Evolutionary conservation across 1,140 invertebrate genomes (phyloP).

Genomic region (Drosophila lowei): DNA sequence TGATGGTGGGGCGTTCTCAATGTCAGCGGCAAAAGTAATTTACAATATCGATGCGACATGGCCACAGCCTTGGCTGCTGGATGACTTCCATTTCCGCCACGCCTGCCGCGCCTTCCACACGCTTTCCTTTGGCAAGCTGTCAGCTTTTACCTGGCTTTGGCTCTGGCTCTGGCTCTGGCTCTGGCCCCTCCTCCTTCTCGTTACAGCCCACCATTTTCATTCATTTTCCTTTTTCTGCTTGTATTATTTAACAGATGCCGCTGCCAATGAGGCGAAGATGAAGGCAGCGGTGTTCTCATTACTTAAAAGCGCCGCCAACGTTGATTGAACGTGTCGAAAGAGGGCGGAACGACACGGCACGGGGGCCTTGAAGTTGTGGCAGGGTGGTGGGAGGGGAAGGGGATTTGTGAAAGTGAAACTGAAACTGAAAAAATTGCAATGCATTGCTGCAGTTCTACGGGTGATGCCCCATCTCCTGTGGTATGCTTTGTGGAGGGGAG

Average conservation of each 20-base stretch:
- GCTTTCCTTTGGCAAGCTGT: conserved; percentile 4
- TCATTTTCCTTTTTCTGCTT: conserved; percentile 5
- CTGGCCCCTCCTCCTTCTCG: background rate
- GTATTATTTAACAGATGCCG: conserved; percentile 41
- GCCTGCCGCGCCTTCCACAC: background rate
- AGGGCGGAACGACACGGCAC: background rate
- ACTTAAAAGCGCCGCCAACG: conserved; percentile 44
- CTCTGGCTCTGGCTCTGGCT: no score
- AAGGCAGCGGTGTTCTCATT: conserved; percentile 41
- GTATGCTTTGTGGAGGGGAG: no score
- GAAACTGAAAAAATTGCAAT: background rate
- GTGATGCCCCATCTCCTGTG: background rate
- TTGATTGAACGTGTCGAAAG: conserved; percentile 30
- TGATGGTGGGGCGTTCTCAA: conserved; percentile 11
- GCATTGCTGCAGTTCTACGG: background rate
- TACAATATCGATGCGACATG: conserved; percentile 47
- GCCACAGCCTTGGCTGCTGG: conserved; percentile 28
- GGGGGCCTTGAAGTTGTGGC: conserved; percentile 8
- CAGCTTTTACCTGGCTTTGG: background rate
- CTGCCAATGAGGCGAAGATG: conserved; percentile 47
- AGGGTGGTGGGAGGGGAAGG: no score
- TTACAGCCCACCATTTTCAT: no score
- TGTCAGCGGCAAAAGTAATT: conserved; percentile 40
- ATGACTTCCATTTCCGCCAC: conserved; percentile 37
- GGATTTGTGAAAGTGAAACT: conserved; percentile 12